Percentiles rank a stretch among this genome's conserved stretches.
Conservation (phyloP, 2,797 vertebrate genomes). For the Falco concolor region DNA sequence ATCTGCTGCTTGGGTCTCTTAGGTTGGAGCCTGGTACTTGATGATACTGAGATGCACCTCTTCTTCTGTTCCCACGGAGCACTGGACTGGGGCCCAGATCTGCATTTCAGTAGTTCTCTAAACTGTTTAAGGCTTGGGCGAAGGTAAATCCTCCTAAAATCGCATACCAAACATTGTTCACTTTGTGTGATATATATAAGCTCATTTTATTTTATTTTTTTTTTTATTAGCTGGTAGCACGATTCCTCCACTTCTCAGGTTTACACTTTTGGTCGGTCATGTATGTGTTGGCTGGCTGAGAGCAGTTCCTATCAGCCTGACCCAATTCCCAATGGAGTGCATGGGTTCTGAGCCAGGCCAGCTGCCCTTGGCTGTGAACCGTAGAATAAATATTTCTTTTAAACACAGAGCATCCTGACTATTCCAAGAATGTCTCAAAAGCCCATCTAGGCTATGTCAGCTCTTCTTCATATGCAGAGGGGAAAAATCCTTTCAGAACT, state of each 20-base stretch:
- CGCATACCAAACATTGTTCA: background rate
- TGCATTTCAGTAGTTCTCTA: background rate
- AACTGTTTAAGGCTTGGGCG: background rate
- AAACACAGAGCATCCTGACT: background rate
- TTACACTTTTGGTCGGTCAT: background rate
- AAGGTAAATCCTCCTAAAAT: background rate
- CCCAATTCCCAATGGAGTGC: background rate
- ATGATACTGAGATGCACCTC: background rate
- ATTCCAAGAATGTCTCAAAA: slow-evolving; percentile 54
- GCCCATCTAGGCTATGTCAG: background rate
- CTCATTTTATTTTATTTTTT: background rate
- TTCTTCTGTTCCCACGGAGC: background rate
- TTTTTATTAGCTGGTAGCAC: background rate
- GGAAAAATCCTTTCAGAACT: slow-evolving; percentile 50
- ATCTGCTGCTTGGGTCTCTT: background rate
- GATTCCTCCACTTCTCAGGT: background rate
- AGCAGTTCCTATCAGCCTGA: background rate
- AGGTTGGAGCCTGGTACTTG: background rate
- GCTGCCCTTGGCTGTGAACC: slow-evolving; percentile 50
- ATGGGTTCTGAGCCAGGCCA: slow-evolving; percentile 31
- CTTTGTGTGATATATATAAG: background rate
- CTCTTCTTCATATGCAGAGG: slow-evolving; percentile 36
- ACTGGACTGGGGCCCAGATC: background rate
- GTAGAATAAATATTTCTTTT: slow-evolving; percentile 48
- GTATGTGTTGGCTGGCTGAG: background rate